Evolutionary conservation across 2,888 invertebrate genomes (phyloP), one percentile per base, ranked within the genome.

Genomic region (Timema podura): DNA sequence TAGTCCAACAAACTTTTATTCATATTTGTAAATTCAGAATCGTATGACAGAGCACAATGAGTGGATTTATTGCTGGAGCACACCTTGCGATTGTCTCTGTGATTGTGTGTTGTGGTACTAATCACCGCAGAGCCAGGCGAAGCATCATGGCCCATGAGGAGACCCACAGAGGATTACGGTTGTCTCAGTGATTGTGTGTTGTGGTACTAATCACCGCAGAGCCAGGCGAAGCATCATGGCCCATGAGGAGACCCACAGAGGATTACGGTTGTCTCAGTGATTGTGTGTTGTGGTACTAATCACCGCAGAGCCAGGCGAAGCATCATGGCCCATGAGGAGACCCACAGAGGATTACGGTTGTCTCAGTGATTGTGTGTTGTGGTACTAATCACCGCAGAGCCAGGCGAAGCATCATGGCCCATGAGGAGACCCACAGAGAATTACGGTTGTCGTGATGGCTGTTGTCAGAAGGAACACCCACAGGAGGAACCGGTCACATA

Each of bases 121-220:
- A 11, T 68, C 59, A 16, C 16, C 68, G 45, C 68, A 68, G 9
- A 57, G 15, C 68, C 48, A 66, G n/a, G 59, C 16, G 49, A 73
- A 69, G 48, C 73, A 73, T 73, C 73, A 73, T 47, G 73, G 73
- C n/a, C 73, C 73, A 59, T 73, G 71, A 75, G 83, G 91, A 76
- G 85, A 90, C 78, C 81, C 89, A 82, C 83, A 90, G 67, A 93
- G 83, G 75, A n/a, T n/a, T n/a, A n/a, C n/a, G n/a, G n/a, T n/a
- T n/a, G n/a, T n/a, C n/a, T n/a, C n/a, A n/a, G 92, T 88, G 74
- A 91, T 87, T 92, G 91, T n/a, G 92, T 88, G 74, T 91, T 87
- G 66, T 30, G 30, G 30, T 30, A 30, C 5, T 15, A 47, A 48
- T 69, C 65, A n/a, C 48, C 70, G 44, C 70, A 69, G 8, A 65